Evolutionary conservation across 2,797 vertebrate genomes (phyloP), one percentile per base, ranked within the genome.

Genomic region (Acridotheres tristis): DNA sequence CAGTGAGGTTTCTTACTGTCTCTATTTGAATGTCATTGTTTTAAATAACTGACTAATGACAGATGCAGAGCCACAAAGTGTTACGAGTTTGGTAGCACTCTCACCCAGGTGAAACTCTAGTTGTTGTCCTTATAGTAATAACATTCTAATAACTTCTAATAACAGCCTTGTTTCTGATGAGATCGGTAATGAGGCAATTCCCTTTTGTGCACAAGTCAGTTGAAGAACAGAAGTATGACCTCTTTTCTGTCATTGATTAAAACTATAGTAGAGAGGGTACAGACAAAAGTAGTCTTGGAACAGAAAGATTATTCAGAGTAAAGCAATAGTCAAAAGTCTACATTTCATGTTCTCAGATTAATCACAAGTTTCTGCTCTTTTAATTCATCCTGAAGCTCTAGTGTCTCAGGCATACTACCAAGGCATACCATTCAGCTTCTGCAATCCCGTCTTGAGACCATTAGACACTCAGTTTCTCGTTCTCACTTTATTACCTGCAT

Each of bases 241-340:
- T 77, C 25, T 58, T 88, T 58, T 16, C 7, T 73, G 0, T 62
- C 88, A 19, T 3, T 69, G 12, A 21, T 87, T 61, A 7, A 48
- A 54, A 30, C 38, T 67, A 18, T 23, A 82, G 54, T 50, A 63
- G 22, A 80, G 27, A 45, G 13, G 1, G 5, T 67, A 38, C 1
- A 10, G 57, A 40, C 17, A 19, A 43, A 90, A 71, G 16, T 40
- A 38, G 16, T 26, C 20, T 58, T 73, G 51, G 17, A 86, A 51
- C 25, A 69, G 40, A n/a, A 82, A 58, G 30, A 51, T 43, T 18
- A 30, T 54, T 58, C 29, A 45, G 43, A 42, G 43, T 73, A 17
- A 51, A 66, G 19, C 0, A 0, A 3, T 67, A 7, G 16, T 66
- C 40, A 66, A 13, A 76, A 68, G 27, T 69, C n/a, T 54, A 3